phyloP scores from a whole-genome alignment of 2,797 vertebrate species.

The Iguana delicatissima region DNA sequence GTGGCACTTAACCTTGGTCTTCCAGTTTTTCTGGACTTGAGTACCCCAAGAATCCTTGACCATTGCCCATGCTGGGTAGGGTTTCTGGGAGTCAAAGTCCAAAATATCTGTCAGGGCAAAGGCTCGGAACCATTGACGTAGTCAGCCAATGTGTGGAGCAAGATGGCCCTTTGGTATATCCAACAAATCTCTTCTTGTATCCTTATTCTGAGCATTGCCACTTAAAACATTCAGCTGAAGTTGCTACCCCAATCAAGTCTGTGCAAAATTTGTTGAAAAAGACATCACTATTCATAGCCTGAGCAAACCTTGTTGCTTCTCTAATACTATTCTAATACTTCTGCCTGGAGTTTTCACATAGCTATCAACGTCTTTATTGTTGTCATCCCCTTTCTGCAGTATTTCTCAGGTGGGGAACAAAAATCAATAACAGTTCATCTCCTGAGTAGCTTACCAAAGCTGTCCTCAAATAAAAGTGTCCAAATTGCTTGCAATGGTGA shows the following conservation, averaged over 20 bases:
- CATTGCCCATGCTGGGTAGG: no score
- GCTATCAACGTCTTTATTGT: constrained; percentile 25
- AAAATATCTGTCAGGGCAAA: no score
- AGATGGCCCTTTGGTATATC: background rate
- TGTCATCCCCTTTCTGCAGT: constrained; percentile 7
- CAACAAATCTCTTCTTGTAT: background rate
- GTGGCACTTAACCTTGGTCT: background rate
- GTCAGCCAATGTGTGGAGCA: background rate
- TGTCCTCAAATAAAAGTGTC: background rate
- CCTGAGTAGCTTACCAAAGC: constrained; percentile 5
- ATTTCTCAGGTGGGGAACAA: background rate
- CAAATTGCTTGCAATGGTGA: background rate
- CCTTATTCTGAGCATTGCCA: background rate
- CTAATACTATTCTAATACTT: background rate
- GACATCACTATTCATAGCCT: background rate
- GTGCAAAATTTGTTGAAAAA: background rate
- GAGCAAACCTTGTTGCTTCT: background rate
- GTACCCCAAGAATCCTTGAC: background rate
- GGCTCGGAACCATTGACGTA: no score
- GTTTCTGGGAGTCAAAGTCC: no score
- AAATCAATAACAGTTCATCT: constrained; percentile 27
- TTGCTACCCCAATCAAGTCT: background rate
- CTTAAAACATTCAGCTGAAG: background rate
- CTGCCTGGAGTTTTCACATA: constrained; percentile 10
- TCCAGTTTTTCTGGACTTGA: background rate